phyloP scores from a whole-genome alignment of 2,888 invertebrate genomes.

The Terebella lapidaria region DNA sequence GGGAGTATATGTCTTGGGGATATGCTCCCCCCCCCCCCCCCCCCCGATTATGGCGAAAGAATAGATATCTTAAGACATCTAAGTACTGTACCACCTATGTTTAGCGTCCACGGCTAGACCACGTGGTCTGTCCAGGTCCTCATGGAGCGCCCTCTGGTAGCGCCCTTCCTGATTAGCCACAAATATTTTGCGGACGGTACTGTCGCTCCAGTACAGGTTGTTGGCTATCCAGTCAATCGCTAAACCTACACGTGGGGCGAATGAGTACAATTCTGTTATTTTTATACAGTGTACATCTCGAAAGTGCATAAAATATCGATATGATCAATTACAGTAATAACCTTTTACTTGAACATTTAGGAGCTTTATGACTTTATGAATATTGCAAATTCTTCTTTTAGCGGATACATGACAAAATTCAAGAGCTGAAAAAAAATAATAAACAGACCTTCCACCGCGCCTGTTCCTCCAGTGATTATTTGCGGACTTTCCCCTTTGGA shows the following conservation, averaged over 20 bases:
- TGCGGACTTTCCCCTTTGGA: slow-evolving; percentile 29
- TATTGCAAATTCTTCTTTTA: no score
- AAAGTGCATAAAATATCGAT: no score
- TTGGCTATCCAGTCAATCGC: slow-evolving; percentile 53
- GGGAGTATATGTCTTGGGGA: no score
- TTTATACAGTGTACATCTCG: not conserved
- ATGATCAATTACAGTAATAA: no score
- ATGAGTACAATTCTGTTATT: not conserved
- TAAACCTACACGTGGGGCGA: slow-evolving; percentile 37
- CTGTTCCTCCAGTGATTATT: slow-evolving; percentile 38
- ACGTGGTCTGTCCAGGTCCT: slow-evolving; percentile 77
- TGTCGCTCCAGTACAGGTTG: slow-evolving; percentile 55
- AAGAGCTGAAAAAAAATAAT: no score
- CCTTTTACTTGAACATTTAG: no score
- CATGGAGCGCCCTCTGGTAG: slow-evolving; percentile 71
- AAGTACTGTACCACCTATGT: no score
- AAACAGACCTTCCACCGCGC: slow-evolving; percentile 33
- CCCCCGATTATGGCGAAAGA: no score
- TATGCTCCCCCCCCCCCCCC: no score
- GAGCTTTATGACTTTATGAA: no score
- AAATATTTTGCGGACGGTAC: slow-evolving; percentile 50
- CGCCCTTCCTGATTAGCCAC: slow-evolving; percentile 52
- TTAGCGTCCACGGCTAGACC: slow-evolving; percentile 80
- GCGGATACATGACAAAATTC: no score
- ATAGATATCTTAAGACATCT: no score